Evolutionary conservation across 1,140 invertebrate genomes (phyloP), one percentile per base, ranked within the genome.

Genomic region (Mycetomoellerius zeteki): DNA sequence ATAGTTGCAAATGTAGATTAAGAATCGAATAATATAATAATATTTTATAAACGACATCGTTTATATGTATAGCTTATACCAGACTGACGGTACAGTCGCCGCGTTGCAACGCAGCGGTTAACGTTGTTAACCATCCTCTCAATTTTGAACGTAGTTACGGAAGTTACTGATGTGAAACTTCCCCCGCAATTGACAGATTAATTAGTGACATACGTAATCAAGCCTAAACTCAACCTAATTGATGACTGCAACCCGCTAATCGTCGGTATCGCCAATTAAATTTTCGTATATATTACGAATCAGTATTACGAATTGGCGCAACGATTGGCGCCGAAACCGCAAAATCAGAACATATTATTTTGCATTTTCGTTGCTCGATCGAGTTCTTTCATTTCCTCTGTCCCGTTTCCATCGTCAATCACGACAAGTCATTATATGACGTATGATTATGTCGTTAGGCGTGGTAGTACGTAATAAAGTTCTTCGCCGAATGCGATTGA

Each of bases 361-460:
- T 47, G 4, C 19, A 27, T 64, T n/a, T n/a, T n/a, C 21, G 14
- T n/a, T 7, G 37, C 10, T 16, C 6, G 43, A 43, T 47, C 64
- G 65, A 19, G 21, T 71, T 71, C 24, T 76, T 54, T 52, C 3
- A 33, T 16, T 7, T n/a, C 3, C 54, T 65, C 43, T 19, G 6
- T 64, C 24, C n/a, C 24, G 33, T 24, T 14, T 24, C 30, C 50
- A 21, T 10, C 54, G 80, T 3, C 80, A 82, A 71, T 76, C 52
- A 54, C 24, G 60, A 33, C 60, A 19, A 12, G 56, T 52, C n/a
- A 78, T 77, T 72, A 64, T 52, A n/a, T 62, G 56, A 77, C 52
- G 24, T 86, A 65, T 43, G 33, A 86, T 86, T 81, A 86, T 52
- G 27, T 88, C 69, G 72, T 86, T 78, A 78, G n/a, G 52, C 12